Evolutionary conservation across 1,140 invertebrate genomes (phyloP).

Genomic region (Lordiphosa clarofinis): DNA sequence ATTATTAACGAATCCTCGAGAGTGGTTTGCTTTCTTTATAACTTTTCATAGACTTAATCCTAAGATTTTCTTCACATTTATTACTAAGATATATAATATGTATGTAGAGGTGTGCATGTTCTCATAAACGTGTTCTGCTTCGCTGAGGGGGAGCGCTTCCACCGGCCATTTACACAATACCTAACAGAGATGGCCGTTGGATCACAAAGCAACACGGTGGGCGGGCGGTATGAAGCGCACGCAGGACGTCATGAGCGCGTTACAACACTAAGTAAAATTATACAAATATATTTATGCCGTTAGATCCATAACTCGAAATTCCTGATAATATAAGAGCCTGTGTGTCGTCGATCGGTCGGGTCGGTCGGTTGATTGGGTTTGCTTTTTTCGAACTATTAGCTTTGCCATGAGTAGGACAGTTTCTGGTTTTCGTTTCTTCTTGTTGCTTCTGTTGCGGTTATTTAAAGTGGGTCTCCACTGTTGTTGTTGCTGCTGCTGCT

Average conservation of each 20-base stretch:
- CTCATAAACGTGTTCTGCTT: constrained; percentile 25
- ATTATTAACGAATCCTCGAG: constrained; percentile 33
- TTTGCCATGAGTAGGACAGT: constrained; percentile 65
- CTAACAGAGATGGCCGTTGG: constrained; percentile 18
- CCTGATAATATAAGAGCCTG: constrained; percentile 63
- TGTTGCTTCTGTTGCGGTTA: constrained; percentile 19
- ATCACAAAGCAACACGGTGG: constrained; percentile 53
- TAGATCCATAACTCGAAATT: constrained; percentile 68
- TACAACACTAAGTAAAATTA: constrained; percentile 75
- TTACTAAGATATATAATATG: constrained; percentile 61
- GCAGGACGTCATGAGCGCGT: constrained; percentile 69
- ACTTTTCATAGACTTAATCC: constrained; percentile 62
- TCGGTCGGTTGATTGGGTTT: constrained; percentile 48
- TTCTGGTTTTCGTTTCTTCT: constrained; percentile 31
- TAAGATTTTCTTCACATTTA: constrained; percentile 69
- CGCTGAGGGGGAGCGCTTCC: neutral
- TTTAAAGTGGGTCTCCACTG: constrained; percentile 51
- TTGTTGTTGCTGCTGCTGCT: constrained; percentile 18
- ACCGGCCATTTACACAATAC: constrained; percentile 46
- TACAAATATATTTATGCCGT: constrained; percentile 69
- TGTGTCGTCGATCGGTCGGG: constrained; percentile 58
- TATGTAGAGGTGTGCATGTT: constrained; percentile 46
- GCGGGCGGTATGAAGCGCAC: constrained; percentile 38
- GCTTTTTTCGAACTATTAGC: constrained; percentile 41
- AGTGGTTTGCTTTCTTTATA: constrained; percentile 28